Evolutionary conservation across 2,797 vertebrate genomes (phyloP), one percentile per base, ranked within the genome.

Genomic region (Sphenodon punctatus): DNA sequence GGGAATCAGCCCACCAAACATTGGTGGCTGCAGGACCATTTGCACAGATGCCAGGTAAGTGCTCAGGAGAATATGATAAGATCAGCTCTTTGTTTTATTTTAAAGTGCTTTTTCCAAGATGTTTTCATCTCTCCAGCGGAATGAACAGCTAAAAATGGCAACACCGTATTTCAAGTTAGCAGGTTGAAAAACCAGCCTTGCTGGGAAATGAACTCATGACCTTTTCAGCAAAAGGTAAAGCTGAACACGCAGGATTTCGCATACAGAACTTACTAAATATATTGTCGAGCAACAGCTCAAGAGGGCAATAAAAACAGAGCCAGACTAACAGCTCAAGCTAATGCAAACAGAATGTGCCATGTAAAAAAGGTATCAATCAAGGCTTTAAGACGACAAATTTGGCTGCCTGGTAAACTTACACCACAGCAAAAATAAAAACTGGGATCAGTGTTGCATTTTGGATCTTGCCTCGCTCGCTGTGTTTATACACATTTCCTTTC

Each of bases 191-290:
- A 72, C 70, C 81, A 91, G 69, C 87, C 70, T 89, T 74, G 30
- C 74, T 80, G 88, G 93, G 87, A 93, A 91, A 77, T 88, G 92
- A 92, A 94, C 91, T 87, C 80, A 30, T 43, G 91, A 95, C 88
- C 86, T 88, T 92, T 89, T 84, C 90, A 91, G 84, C 0, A 42
- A 93, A 90, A 88, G 78, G 82, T 77, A 68, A 79, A 76, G 67
- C 74, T 82, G 58, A 74, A 86, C 46, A 70, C 2, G 10, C 67
- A 75, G 84, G 87, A 86, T 80, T 88, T 89, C 89, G 83, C 55
- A 58, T 64, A 49, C 27, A 65, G 80, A 51, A 84, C 65, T 69
- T 82, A 80, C 78, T 89, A 79, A 91, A 89, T 91, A 82, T 76
- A 89, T 58, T 22, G 3, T 45, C 53, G 89, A 87, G 45, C 41